phyloP scores from a whole-genome alignment of 2,113 vertebrate genomes.

The Heteronetta atricapilla region DNA sequence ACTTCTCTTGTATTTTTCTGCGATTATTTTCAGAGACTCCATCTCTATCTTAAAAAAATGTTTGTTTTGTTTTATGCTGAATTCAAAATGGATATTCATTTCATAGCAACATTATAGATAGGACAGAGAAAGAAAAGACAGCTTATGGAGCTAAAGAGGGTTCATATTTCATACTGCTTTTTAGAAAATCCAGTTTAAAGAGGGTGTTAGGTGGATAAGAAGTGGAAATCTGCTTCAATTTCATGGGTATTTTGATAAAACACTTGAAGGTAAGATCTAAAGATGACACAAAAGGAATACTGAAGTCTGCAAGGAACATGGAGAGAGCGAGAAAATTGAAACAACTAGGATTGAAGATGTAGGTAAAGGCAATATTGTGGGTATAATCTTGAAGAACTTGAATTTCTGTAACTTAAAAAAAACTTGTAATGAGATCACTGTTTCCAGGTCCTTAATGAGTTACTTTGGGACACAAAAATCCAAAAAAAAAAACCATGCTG shows the following conservation, averaged over 20 bases:
- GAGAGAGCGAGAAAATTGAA: neutral
- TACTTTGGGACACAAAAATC: neutral
- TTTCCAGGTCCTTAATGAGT: neutral
- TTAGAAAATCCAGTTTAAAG: neutral
- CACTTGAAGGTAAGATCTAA: conserved; percentile 8
- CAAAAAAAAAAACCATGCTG: neutral
- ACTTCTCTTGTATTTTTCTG: neutral
- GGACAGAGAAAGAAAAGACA: neutral
- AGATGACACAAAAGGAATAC: neutral
- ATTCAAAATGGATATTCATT: neutral
- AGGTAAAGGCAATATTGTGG: neutral
- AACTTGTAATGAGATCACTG: neutral
- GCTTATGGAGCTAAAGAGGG: neutral
- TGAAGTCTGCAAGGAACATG: neutral
- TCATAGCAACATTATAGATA: neutral
- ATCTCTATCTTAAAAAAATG: neutral
- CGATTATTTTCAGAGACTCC: neutral
- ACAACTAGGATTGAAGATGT: neutral
- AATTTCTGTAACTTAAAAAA: neutral
- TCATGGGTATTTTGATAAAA: conserved; percentile 7
- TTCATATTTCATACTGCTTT: neutral
- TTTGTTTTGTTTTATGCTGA: neutral
- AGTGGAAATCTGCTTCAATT: neutral
- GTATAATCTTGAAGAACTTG: neutral
- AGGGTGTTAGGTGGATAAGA: neutral